phyloP scores from a whole-genome alignment of 2,113 vertebrate species.

The Channa maculata region DNA sequence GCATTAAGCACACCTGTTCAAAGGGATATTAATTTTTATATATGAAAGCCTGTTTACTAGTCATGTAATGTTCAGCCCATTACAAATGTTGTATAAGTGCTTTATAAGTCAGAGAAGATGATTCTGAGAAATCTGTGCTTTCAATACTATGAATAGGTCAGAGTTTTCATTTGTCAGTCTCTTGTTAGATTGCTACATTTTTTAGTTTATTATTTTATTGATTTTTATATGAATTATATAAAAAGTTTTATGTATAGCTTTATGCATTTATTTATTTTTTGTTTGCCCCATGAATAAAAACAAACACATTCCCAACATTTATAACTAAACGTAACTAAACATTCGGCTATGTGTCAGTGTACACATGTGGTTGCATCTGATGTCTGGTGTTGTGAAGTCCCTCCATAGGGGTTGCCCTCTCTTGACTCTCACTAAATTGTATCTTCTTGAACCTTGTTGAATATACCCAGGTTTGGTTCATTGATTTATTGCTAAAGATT shows the following conservation, averaged over 20 bases:
- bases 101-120: no score
- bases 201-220: no score
- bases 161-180: no score
- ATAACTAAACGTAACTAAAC: background rate
- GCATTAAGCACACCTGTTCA: background rate
- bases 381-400: conserved; percentile 28
- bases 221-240: no score
- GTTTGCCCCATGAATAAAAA: no score
- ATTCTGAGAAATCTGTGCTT: no score
- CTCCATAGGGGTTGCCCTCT: background rate
- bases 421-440: background rate
- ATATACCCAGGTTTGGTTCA: background rate
- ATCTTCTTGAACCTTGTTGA: background rate
- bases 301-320: background rate
- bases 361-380: conserved; percentile 1
- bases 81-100: background rate
- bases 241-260: no score
- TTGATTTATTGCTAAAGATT: conserved; percentile 7
- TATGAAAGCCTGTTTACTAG: background rate
- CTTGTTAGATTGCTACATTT: no score
- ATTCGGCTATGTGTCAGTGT: background rate
- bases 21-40: background rate
- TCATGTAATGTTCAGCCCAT: background rate
- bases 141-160: no score
- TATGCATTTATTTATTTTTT: no score